Percentiles rank a stretch among this genome's conserved stretches.
These are phyloP conservation scores for Anguilla pacifica DNA, from an alignment of 2,797 vertebrate species.

Conservation along the genomic window DNA sequence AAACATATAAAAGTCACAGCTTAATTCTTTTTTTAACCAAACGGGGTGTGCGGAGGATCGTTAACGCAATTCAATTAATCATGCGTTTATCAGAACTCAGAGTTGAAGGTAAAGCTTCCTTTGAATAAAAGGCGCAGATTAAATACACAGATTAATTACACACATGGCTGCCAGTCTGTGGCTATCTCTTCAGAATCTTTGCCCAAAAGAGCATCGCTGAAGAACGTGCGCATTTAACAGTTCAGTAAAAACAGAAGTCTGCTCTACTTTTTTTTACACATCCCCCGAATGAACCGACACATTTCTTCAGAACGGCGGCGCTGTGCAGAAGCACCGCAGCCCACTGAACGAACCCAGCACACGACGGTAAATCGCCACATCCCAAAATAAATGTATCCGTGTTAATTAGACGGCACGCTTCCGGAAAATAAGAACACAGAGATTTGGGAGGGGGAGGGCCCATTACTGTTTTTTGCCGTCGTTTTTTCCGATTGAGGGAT, in stretches of 20 bases:
- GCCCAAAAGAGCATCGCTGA: slow-evolving; percentile 37
- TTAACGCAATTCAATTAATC: slow-evolving; percentile 46
- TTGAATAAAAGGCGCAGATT: slow-evolving; percentile 32
- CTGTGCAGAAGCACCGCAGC: too few relatives aligned
- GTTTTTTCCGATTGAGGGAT: neutral
- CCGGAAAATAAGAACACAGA: neutral
- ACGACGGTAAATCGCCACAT: neutral
- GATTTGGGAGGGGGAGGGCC: too few relatives aligned
- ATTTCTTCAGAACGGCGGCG: neutral
- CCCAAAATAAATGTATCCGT: neutral
- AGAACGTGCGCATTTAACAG: slow-evolving; percentile 48
- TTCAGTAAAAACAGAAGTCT: slow-evolving; percentile 43
- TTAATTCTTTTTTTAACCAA: slow-evolving; percentile 5
- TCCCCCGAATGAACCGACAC: neutral
- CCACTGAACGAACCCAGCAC: neutral
- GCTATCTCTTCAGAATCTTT: slow-evolving; percentile 42
- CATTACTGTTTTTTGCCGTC: neutral
- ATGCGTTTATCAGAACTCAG: slow-evolving; percentile 39
- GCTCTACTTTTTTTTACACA: slow-evolving; percentile 11
- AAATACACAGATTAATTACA: slow-evolving; percentile 49
- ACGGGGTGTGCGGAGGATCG: slow-evolving; percentile 28
- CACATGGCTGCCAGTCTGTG: slow-evolving; percentile 44
- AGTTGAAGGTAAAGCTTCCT: slow-evolving; percentile 36
- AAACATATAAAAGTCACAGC: slow-evolving; percentile 20
- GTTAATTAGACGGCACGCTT: neutral